A percentile compares a stretch with the other conserved stretches of the same genome.
Evolutionary conservation across 1,140 invertebrate genomes (phyloP).

Genomic region (Nephila pilipes): DNA sequence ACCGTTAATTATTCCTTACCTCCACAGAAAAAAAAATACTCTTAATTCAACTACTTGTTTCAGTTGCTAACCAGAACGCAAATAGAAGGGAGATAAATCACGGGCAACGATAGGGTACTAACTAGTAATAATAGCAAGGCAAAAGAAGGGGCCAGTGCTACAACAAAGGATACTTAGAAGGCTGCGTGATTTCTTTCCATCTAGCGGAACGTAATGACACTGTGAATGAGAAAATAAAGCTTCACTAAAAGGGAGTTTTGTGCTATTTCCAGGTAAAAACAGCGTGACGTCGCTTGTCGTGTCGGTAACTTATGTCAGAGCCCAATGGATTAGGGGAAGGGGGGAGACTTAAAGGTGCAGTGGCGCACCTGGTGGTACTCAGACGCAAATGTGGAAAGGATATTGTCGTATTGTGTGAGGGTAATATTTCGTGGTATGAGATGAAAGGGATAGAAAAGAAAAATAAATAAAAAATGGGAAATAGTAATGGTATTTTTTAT

Average conservation of each 20-base stretch:
- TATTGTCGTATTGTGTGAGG: conserved; percentile 12
- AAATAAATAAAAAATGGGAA: neutral
- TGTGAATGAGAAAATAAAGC: conserved; percentile 39
- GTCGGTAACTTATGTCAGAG: conserved; percentile 29
- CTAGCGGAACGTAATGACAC: conserved; percentile 21
- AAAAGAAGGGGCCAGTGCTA: neutral
- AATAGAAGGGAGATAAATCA: conserved; percentile 8
- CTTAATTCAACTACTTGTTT: conserved; percentile 14
- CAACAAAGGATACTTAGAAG: neutral
- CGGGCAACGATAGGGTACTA: neutral
- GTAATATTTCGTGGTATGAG: neutral
- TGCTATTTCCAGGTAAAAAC: conserved; percentile 34
- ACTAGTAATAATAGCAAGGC: conserved; percentile 29
- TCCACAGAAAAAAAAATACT: neutral
- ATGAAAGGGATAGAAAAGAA: neutral
- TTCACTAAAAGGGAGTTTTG: neutral
- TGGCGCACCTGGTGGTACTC: conserved; percentile 5
- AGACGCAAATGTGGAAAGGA: neutral
- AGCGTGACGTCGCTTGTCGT: neutral
- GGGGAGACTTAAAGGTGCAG: neutral
- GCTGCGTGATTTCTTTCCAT: conserved; percentile 30
- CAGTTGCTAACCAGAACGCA: conserved; percentile 1
- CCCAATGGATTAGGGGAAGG: neutral
- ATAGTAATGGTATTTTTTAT: too few relatives aligned
- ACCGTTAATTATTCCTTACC: neutral